Percentiles rank a stretch among this genome's conserved stretches.
These are phyloP conservation scores for Penaeus japonicus DNA, from an alignment of 1,140 invertebrate species.

Conservation along the genomic window DNA sequence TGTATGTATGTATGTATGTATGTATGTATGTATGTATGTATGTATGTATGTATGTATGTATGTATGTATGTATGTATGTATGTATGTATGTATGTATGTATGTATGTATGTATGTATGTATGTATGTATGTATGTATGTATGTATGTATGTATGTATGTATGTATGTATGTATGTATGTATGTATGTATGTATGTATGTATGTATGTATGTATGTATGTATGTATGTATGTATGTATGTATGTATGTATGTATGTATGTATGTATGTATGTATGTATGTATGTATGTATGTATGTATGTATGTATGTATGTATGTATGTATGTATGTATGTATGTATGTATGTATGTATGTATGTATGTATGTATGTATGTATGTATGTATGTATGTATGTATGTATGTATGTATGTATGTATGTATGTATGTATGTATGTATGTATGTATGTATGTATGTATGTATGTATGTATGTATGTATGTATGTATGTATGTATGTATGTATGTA, in stretches of 20 bases:
- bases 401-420: neutral
- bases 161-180: neutral
- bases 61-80: neutral
- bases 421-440: neutral
- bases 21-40: neutral
- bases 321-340: neutral
- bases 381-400: neutral
- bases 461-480: neutral
- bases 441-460: neutral
- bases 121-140: neutral
- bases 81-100: neutral
- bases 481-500: neutral
- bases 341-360: neutral
- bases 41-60: neutral
- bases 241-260: neutral
- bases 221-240: neutral
- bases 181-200: neutral
- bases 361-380: neutral
- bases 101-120: neutral
- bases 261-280: neutral
- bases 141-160: neutral
- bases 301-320: neutral
- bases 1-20: neutral
- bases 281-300: neutral
- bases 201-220: neutral